These are phyloP conservation scores for Dimorphilus gyrociliatus DNA, from an alignment of 2,888 invertebrate genomes.

Conservation along the genomic window DNA sequence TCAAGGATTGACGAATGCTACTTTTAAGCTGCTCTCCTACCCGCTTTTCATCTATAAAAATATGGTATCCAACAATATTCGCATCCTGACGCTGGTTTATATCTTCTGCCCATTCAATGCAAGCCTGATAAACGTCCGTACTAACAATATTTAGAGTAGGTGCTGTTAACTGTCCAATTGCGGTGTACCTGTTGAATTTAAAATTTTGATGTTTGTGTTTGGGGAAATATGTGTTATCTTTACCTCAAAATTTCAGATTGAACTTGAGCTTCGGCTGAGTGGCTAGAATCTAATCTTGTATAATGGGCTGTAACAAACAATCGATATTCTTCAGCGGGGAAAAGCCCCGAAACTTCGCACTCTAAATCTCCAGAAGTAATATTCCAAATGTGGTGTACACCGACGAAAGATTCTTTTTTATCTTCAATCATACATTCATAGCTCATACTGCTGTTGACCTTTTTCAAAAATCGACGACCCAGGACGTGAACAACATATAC, in stretches of 20 bases:
- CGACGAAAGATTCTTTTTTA: conserved; percentile 19
- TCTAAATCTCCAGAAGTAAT: conserved; percentile 15
- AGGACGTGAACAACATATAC: conserved; percentile 30
- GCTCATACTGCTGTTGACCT: conserved; percentile 31
- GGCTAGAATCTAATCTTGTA: too few species aligned
- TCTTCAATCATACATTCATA: conserved; percentile 32
- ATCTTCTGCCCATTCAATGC: conserved; percentile 8
- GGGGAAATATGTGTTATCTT: too few species aligned
- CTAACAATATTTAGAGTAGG: conserved; percentile 21
- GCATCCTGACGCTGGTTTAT: conserved; percentile 20
- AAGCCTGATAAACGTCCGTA: conserved; percentile 27
- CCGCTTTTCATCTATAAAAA: conserved; percentile 28
- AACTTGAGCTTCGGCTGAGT: too few species aligned
- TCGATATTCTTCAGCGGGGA: too few species aligned
- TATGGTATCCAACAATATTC: conserved; percentile 26
- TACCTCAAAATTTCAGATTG: too few species aligned
- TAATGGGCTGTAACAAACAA: too few species aligned
- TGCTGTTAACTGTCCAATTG: conserved; percentile 28
- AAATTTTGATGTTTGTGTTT: too few species aligned
- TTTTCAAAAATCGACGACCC: conserved; percentile 22
- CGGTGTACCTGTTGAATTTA: conserved; percentile 27
- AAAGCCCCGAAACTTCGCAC: conserved; percentile 27
- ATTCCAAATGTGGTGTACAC: conserved; percentile 35
- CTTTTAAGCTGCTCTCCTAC: conserved; percentile 21
- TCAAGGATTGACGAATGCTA: conserved; percentile 22